phyloP scores from a whole-genome alignment of 2,888 invertebrate genomes.

The Platynereis dumerilii region DNA sequence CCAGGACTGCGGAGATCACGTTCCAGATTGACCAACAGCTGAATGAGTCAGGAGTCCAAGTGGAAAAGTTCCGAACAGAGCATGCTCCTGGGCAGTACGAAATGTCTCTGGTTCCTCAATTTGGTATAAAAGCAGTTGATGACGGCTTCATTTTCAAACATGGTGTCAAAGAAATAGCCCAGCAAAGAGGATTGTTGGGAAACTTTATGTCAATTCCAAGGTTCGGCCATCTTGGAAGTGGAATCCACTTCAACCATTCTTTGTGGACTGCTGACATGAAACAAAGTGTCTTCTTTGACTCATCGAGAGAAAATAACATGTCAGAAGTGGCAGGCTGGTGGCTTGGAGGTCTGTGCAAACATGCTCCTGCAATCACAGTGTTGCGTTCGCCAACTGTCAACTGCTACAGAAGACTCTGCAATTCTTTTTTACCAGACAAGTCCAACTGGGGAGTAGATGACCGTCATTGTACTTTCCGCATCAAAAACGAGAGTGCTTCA shows the following conservation, averaged over 20 bases:
- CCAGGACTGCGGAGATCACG: constrained; percentile 16
- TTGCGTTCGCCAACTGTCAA: constrained; percentile 38
- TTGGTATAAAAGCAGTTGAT: constrained; percentile 33
- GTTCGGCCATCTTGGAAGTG: constrained; percentile 18
- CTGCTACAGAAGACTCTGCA: constrained; percentile 36
- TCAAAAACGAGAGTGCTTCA: constrained; percentile 17
- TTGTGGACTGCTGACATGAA: constrained; percentile 24
- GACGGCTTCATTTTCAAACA: constrained; percentile 32
- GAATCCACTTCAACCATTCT: constrained; percentile 39
- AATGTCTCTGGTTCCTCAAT: constrained; percentile 25
- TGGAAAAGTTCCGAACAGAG: constrained; percentile 29
- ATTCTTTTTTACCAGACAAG: constrained; percentile 22
- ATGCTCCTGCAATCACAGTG: constrained; percentile 34
- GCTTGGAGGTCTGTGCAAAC: constrained; percentile 36
- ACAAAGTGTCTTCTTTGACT: constrained; percentile 29
- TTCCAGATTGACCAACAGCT: constrained; percentile 24
- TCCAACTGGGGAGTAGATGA: constrained; percentile 36
- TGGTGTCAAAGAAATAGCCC: constrained; percentile 31
- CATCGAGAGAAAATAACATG: constrained; percentile 14
- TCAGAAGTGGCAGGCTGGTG: constrained; percentile 31
- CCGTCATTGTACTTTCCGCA: constrained; percentile 29
- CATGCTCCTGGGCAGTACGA: constrained; percentile 35
- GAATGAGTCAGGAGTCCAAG: constrained; percentile 15
- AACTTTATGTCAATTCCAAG: constrained; percentile 38
- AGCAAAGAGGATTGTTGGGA: constrained; percentile 13